These are phyloP conservation scores for Epizoanthus fatuus DNA, from an alignment of 92 coral and sea anemone genomes.

Conservation along the genomic window DNA sequence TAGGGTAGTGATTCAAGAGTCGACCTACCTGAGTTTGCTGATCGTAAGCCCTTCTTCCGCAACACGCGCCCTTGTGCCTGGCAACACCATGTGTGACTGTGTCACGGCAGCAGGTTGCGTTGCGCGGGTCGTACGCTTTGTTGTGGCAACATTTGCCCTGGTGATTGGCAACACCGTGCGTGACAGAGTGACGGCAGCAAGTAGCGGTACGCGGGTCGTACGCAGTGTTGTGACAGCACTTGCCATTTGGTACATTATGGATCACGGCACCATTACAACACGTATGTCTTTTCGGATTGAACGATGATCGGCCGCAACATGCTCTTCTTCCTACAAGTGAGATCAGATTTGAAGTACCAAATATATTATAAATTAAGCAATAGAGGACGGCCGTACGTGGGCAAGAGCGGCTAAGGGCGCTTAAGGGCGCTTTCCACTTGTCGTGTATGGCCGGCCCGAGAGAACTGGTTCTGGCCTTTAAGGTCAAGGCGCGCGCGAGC, in stretches of 20 bases:
- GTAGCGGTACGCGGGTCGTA: conserved; percentile 1
- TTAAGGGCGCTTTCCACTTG: too few relatives aligned
- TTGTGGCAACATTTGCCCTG: conserved; percentile 1
- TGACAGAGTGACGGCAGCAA: neutral
- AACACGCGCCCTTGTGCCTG: neutral
- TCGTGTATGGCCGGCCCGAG: too few relatives aligned
- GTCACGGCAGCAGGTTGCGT: conserved; percentile 7
- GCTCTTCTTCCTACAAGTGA: neutral
- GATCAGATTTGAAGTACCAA: neutral
- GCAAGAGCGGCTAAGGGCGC: too few relatives aligned
- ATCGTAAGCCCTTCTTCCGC: neutral
- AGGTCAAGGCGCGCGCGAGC: too few relatives aligned
- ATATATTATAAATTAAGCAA: too few relatives aligned
- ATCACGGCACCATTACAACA: neutral
- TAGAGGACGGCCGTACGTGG: too few relatives aligned
- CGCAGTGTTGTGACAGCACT: neutral
- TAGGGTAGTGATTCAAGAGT: neutral
- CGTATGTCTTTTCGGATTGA: neutral
- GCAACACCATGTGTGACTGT: neutral
- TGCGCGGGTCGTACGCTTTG: neutral
- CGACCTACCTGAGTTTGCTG: neutral
- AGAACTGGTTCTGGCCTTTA: too few relatives aligned
- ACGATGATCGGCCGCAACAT: conserved; percentile 7
- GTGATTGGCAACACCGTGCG: neutral
- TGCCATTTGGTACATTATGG: neutral